phyloP scores from a whole-genome alignment of 2,113 vertebrate genomes.

The Apodemus speciosus region DNA sequence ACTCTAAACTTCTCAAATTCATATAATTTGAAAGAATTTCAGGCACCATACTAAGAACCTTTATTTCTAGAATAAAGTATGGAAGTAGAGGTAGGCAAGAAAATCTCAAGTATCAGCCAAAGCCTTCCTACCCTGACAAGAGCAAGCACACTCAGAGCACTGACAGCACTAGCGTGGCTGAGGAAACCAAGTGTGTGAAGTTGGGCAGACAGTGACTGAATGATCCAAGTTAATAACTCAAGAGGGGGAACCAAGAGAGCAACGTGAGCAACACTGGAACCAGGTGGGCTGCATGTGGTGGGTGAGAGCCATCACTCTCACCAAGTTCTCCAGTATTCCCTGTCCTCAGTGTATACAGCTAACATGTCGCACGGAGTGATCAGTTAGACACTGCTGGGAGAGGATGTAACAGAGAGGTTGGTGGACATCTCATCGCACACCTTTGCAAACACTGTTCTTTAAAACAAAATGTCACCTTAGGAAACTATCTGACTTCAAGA shows the following conservation, averaged over 20 bases:
- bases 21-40: slow-evolving; percentile 40
- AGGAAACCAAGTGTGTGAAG: background rate
- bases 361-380: background rate
- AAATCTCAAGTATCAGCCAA: background rate
- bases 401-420: background rate
- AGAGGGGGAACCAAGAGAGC: background rate
- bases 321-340: background rate
- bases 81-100: background rate
- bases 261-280: background rate
- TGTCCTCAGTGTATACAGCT: background rate
- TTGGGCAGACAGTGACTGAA: background rate
- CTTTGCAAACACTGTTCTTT: slow-evolving; percentile 25
- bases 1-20: background rate
- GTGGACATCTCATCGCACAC: background rate
- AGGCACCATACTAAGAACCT: slow-evolving; percentile 1
- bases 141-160: background rate
- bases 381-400: background rate
- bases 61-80: slow-evolving; percentile 26
- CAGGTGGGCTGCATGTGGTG: background rate
- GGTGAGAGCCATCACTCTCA: background rate
- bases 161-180: background rate
- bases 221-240: slow-evolving; percentile 26
- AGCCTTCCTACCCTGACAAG: slow-evolving; percentile 9
- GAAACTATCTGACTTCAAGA: slow-evolving; percentile 7
- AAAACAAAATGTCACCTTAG: slow-evolving; percentile 6